These are phyloP conservation scores for Lamellibrachia satsuma DNA, from an alignment of 2,888 invertebrate species.

Conservation along the genomic window DNA sequence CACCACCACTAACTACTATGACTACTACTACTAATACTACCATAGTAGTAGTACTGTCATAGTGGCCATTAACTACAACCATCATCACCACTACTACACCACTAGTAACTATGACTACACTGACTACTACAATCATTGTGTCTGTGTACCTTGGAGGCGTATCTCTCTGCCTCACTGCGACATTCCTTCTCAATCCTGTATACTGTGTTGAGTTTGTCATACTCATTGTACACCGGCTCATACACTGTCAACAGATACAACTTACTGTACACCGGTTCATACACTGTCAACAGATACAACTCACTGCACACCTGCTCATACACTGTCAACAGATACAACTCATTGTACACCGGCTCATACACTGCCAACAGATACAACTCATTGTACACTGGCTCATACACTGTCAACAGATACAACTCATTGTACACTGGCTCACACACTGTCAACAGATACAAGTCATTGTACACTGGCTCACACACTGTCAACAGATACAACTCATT, in stretches of 20 bases:
- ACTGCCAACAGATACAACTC: constrained; percentile 52
- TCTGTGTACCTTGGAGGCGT: constrained; percentile 50
- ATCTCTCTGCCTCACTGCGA: constrained; percentile 51
- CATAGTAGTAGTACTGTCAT: background rate
- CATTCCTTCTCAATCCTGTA: constrained; percentile 54
- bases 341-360: constrained; percentile 24
- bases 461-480: no score
- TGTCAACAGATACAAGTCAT: no score
- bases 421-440: no score
- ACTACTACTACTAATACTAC: background rate
- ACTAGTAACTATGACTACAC: background rate
- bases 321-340: constrained; percentile 23
- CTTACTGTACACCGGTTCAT: constrained; percentile 45
- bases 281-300: background rate
- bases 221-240: background rate
- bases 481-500: no score
- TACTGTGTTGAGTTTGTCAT: constrained; percentile 28
- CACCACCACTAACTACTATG: background rate
- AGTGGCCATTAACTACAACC: background rate
- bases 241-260: constrained; percentile 50
- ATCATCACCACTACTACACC: background rate
- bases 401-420: background rate
- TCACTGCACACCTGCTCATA: no score
- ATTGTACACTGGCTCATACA: constrained; percentile 41
- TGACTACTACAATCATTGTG: background rate